Evolutionary conservation across 1,140 invertebrate species (phyloP).

Genomic region (Heliothis subflexa): DNA sequence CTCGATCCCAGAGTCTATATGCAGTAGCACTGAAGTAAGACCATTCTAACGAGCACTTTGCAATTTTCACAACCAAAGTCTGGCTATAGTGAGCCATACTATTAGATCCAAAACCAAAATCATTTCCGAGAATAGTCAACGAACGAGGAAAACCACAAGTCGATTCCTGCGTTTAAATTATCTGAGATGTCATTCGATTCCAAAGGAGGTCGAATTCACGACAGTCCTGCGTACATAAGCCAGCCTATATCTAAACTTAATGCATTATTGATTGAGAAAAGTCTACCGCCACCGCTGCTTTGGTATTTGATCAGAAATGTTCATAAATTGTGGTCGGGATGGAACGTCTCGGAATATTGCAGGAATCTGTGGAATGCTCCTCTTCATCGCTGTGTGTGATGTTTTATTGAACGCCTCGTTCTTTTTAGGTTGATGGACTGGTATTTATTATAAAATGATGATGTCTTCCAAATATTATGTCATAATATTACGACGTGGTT

Average conservation of each 20-base stretch:
- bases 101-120: no score
- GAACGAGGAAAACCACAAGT: no score
- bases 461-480: no score
- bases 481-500: no score
- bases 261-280: slow-evolving; percentile 38
- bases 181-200: not conserved
- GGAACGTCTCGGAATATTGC: not conserved
- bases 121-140: no score
- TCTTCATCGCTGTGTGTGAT: slow-evolving; percentile 12
- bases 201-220: not conserved
- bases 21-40: no score
- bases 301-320: slow-evolving; percentile 38
- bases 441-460: no score
- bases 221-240: not conserved
- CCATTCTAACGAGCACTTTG: no score
- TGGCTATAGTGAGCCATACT: no score
- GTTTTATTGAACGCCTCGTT: slow-evolving; percentile 1
- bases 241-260: slow-evolving; percentile 19
- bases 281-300: not conserved
- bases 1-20: no score
- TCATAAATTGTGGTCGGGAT: slow-evolving; percentile 15
- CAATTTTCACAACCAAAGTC: no score
- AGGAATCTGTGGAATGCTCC: slow-evolving; percentile 1
- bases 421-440: slow-evolving; percentile 4
- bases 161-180: no score